Evolutionary conservation across 2,797 vertebrate species (phyloP).

Genomic region (Arctocebus calabarensis): DNA sequence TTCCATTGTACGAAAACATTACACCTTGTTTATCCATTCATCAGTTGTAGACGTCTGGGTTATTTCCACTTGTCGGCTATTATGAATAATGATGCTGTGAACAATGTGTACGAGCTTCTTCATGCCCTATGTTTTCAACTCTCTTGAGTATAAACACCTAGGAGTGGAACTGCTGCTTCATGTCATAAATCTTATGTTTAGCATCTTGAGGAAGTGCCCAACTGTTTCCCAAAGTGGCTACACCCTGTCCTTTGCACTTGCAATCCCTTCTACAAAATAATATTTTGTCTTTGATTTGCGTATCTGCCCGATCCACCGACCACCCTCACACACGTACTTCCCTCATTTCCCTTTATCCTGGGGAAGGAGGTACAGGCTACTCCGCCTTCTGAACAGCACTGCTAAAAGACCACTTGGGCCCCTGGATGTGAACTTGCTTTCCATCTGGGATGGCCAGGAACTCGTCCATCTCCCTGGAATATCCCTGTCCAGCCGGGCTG

Average conservation of each 20-base stretch:
- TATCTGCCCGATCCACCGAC: background rate
- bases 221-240: background rate
- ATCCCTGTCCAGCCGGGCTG: no score
- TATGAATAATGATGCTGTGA: background rate
- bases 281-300: background rate
- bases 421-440: background rate
- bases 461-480: background rate
- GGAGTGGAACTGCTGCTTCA: background rate
- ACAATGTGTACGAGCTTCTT: background rate
- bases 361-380: background rate
- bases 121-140: background rate
- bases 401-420: background rate
- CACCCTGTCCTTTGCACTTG: background rate
- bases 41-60: background rate
- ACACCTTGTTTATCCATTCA: background rate
- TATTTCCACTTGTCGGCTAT: background rate
- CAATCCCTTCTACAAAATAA: background rate
- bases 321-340: no score
- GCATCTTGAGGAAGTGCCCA: background rate
- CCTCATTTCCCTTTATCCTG: background rate
- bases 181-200: background rate
- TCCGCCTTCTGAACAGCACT: background rate
- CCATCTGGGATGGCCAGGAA: background rate
- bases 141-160: background rate
- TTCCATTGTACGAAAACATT: no score